phyloP scores from a whole-genome alignment of 1,140 invertebrate species.

The Tetraneura akinire region DNA sequence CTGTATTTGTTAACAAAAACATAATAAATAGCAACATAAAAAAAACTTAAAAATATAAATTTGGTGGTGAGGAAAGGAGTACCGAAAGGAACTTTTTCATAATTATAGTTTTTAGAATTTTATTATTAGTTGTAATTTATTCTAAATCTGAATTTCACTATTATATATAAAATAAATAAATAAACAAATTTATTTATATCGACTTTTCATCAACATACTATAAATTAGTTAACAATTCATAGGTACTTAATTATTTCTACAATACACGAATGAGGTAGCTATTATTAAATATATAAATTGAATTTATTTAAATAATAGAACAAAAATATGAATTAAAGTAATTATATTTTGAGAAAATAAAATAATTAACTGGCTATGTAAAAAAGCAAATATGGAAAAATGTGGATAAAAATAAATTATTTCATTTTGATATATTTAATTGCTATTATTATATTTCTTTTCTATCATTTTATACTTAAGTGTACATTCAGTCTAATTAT shows the following conservation, averaged over 20 bases:
- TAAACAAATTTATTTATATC: not conserved
- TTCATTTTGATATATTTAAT: conserved; percentile 2
- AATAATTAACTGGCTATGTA: not conserved
- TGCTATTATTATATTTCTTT: not conserved
- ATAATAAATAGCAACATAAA: conserved; percentile 18
- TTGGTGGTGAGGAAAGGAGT: too few species aligned
- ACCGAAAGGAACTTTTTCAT: not conserved
- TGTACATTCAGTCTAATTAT: conserved; percentile 22
- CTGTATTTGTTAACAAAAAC: not conserved
- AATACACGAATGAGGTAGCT: not conserved
- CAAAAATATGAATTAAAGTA: too few species aligned
- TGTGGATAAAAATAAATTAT: not conserved
- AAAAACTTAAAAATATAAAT: not conserved
- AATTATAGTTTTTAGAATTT: not conserved
- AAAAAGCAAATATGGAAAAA: not conserved
- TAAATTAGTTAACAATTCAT: conserved; percentile 3
- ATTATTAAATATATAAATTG: not conserved
- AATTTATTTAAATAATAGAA: too few species aligned
- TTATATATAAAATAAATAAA: not conserved
- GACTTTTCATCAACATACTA: not conserved
- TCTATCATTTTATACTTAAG: not conserved
- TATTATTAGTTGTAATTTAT: not conserved
- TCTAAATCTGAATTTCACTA: not conserved
- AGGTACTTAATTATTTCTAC: not conserved
- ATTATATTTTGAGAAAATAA: not conserved